Evolutionary conservation across 2,113 vertebrate species (phyloP), one percentile per base, ranked within the genome.

Genomic region (Acrocephalus arundinaceus): DNA sequence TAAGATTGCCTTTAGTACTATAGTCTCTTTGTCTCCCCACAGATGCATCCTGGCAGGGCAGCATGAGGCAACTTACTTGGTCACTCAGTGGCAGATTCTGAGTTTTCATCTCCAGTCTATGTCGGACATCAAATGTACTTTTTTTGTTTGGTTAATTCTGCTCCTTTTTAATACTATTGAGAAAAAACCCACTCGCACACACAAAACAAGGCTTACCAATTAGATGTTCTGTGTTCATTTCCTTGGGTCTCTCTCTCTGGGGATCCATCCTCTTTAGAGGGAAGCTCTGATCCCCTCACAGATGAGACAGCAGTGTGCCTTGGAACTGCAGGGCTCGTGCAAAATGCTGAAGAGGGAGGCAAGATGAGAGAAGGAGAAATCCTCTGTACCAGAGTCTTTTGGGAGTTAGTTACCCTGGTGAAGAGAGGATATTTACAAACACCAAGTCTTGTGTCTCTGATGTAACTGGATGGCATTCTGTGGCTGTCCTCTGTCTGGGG

Each of bases 171-270:
- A 52, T n/a, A 55, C 17, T 71, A 55, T 13, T 35, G 51, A 55
- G 48, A 51, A 46, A 87, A 57, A 48, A 5, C 4, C 1, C 28
- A 21, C 6, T 17, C 1, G 1, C 4, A 41, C 9, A n/a, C 7
- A 37, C 3, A 90, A 73, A 80, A 18, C 9, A 20, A 78, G 15
- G 21, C 98, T 98, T 97, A 99, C 99, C 98, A 91, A 99, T 98
- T 39, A 99, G 85, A 57, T 97, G 96, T 1, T 98, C 97, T 2
- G 80, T 96, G 81, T 97, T 98, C 43, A 39, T 93, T 61, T 97
- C 96, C 89, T 96, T 94, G 35, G 96, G 89, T 2, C 43, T 81
- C n/a, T 81, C 62, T 24, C 35, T 81, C 49, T 79, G 63, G 13
- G 80, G 59, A 93, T 96, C 97, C 97, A 97, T 97, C 81, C 33